Evolutionary conservation across 2,113 vertebrate genomes (phyloP).

Genomic region (Leucopsar rothschildi): DNA sequence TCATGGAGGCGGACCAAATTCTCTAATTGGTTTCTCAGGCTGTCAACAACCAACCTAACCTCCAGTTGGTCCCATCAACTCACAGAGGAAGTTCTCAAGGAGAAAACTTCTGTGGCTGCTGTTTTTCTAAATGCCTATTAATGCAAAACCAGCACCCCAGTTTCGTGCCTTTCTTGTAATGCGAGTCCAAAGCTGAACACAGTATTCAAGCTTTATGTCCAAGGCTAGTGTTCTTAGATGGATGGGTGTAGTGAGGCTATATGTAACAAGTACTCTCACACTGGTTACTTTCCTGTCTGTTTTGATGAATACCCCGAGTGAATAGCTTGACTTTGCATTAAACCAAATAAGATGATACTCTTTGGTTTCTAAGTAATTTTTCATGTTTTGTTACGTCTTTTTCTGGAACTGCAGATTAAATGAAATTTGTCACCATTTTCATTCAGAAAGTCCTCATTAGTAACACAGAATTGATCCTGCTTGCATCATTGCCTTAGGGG

Average conservation of each 20-base stretch:
- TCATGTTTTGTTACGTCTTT: neutral
- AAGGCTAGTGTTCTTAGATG: too few species aligned
- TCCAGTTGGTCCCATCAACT: too few species aligned
- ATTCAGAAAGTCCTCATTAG: neutral
- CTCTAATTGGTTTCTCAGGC: too few species aligned
- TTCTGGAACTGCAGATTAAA: neutral
- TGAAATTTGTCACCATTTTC: neutral
- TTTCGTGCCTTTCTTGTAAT: too few species aligned
- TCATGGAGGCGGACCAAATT: too few species aligned
- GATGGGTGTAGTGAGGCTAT: neutral
- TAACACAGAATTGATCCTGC: neutral
- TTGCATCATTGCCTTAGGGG: neutral
- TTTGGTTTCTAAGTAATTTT: neutral
- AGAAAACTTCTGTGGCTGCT: too few species aligned
- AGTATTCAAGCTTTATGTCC: neutral
- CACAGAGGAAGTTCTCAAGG: too few species aligned
- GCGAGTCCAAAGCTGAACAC: neutral
- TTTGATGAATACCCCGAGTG: neutral
- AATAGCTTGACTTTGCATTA: neutral
- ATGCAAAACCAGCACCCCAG: too few species aligned
- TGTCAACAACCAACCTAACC: too few species aligned
- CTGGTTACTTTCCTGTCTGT: neutral
- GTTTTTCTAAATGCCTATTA: too few species aligned
- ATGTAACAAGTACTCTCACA: accelerated
- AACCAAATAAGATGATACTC: neutral